Evolutionary conservation across 2,888 invertebrate genomes (phyloP), one percentile per base, ranked within the genome.

Genomic region (Chymomyza caudatula): DNA sequence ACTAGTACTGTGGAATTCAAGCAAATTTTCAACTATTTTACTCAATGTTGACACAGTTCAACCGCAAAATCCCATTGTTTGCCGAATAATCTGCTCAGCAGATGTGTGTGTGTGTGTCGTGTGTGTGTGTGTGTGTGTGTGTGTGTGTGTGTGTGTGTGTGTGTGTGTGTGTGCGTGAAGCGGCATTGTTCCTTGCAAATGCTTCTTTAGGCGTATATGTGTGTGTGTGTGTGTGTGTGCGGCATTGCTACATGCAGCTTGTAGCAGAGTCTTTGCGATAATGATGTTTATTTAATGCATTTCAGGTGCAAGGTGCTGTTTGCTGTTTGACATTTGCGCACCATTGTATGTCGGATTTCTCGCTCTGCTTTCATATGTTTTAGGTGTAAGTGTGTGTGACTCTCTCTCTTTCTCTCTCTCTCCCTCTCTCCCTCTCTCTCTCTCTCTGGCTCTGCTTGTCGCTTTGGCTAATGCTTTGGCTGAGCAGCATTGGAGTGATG

Each of bases 211-310:
- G 23, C 19, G 54, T 37, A 23, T 15, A 13, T 37, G 20, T 51
- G 60, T 49, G 42, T 19, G 53, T 6, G 20, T 13, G 55, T 43
- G 60, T 54, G 15, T 19, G n/a, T 13, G 53, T 44, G 15, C 8
- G 22, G 54, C 25, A 15, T 23, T 22, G 23, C 23, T 43, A 54
- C 20, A 13, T 62, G 55, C 58, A 60, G 52, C 69, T 69, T 77
- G 68, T 72, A 56, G 63, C 63, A 65, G 15, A 17, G 73, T 72
- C 82, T 84, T 78, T 68, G 79, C 86, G 79, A 85, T 83, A 83
- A 83, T 85, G 85, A 83, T 86, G 86, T 85, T 86, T 85, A 78
- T 75, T 85, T 85, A 83, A 83, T 83, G 85, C 83, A 83, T 83
- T 86, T 73, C 86, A 82, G 82, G 85, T 86, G 86, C 85, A 76